Conservation (phyloP, 2,797 vertebrate genomes). For the Glossophaga mutica region DNA sequence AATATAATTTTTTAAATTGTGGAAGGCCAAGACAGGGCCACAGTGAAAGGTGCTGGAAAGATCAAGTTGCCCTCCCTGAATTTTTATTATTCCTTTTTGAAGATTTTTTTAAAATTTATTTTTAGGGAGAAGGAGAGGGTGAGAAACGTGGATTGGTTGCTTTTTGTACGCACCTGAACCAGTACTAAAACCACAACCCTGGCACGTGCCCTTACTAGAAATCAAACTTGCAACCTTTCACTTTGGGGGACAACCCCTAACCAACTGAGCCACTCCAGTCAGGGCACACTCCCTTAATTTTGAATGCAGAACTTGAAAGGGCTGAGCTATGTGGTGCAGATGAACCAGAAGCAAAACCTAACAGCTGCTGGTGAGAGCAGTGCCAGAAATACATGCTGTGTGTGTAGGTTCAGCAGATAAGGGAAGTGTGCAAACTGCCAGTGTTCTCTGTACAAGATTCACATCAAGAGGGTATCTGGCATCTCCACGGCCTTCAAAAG, state of each 20-base stretch:
- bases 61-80: neutral
- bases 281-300: neutral
- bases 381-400: neutral
- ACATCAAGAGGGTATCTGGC: neutral
- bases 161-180: neutral
- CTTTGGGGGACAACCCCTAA: neutral
- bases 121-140: neutral
- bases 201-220: neutral
- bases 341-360: neutral
- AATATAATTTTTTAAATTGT: too few relatives aligned
- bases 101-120: neutral
- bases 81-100: neutral
- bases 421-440: neutral
- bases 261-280: neutral
- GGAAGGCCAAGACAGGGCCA: too few relatives aligned
- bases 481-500: neutral
- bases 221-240: neutral
- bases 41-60: neutral
- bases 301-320: neutral
- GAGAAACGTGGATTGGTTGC: neutral
- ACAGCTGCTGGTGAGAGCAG: neutral
- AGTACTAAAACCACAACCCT: neutral
- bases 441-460: neutral
- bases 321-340: neutral
- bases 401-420: neutral